Percentiles rank a stretch among this genome's conserved stretches.
phyloP scores from a whole-genome alignment of 2,113 vertebrate species.

The Athene cunicularia region DNA sequence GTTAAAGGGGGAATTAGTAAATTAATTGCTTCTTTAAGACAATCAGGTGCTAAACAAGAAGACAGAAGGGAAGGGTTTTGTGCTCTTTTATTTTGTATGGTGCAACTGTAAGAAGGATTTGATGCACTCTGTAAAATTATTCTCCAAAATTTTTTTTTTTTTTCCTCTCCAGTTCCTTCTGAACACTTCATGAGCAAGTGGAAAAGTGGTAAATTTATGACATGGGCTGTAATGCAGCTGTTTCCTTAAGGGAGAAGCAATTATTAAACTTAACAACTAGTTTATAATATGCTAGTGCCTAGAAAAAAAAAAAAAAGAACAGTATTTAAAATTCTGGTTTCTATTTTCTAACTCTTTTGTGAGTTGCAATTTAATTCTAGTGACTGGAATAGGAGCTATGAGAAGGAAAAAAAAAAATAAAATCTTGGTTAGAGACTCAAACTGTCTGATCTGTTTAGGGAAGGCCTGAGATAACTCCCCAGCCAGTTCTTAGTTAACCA shows the following conservation, averaged over 20 bases:
- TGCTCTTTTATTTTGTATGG: neutral
- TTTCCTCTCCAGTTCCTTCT: neutral
- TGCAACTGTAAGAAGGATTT: neutral
- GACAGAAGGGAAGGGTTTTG: neutral
- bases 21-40: neutral
- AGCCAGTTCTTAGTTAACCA: neutral
- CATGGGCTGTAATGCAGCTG: neutral
- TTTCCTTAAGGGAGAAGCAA: slow-evolving; percentile 18
- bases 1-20: neutral
- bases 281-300: neutral
- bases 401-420: neutral
- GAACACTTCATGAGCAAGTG: neutral
- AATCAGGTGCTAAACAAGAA: neutral
- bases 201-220: neutral
- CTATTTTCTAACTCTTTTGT: neutral
- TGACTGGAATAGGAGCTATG: neutral
- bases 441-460: neutral
- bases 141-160: neutral
- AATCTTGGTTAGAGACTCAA: neutral
- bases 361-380: neutral
- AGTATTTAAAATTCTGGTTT: neutral
- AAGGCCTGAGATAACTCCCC: neutral
- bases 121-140: neutral
- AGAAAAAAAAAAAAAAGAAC: neutral
- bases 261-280: neutral